Evolutionary conservation across 2,888 invertebrate species (phyloP), one percentile per base, ranked within the genome.

Genomic region (Harpalus rufipes): DNA sequence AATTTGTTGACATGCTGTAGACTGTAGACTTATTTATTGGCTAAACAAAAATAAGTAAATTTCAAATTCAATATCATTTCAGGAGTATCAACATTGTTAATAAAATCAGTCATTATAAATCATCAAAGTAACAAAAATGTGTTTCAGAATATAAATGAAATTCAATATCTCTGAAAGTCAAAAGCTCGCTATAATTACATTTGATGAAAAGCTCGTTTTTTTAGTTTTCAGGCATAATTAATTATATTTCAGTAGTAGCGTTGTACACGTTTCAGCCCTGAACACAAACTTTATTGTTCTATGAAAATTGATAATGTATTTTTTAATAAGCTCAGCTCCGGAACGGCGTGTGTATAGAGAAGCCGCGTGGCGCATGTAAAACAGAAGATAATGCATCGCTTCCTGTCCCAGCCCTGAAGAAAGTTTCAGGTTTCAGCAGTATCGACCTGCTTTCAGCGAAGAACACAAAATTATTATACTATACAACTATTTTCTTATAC

Each of bases 261-360:
- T 32, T 32, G 6, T 32, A 32, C 5, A 32, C 32, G 32, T 72
- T 82, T 82, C 72, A 82, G 51, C 82, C 21, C 21, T 56, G 8
- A 51, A 81, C 81, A 68, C 72, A 32, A 72, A 68, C 82, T 82
- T 82, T 82, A 82, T 82, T 82, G 82, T 68, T 68, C 72, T 82
- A 82, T 82, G 82, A 72, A 82, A 82, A 82, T 68, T 82, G 82
- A 82, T 82, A 82, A 82, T 82, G 82, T 68, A 82, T 82, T 82
- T 82, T 82, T 68, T 72, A 82, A 68, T 82, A 82, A 68, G 72
- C 82, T 82, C 6, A 39, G 12, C 10, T 21, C 12, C 56, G 39
- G 10, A 5, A 32, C 51, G 59, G 59, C 14, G 8, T 25, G 41
- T 44, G 25, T 32, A 56, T 32, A 81, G 51, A n/a, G 14, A 32